phyloP scores from a whole-genome alignment of 2,888 invertebrate species.

The Stenchaetothrips biformis region DNA sequence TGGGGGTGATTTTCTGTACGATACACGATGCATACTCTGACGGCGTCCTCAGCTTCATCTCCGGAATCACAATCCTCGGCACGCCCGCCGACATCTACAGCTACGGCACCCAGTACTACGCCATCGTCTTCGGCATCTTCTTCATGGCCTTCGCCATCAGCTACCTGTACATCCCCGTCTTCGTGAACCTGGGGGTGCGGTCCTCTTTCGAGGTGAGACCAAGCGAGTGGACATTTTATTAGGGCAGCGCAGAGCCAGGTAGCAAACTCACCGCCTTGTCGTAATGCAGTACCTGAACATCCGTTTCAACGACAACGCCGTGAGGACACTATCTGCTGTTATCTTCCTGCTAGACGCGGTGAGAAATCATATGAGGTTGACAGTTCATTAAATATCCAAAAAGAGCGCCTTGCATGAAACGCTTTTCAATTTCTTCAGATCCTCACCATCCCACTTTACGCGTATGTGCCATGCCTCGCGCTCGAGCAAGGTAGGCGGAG shows the following conservation, averaged over 20 bases:
- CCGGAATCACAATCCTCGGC: slow-evolving; percentile 83
- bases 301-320: slow-evolving; percentile 60
- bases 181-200: slow-evolving; percentile 64
- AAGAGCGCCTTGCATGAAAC: not conserved
- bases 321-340: slow-evolving; percentile 67
- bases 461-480: slow-evolving; percentile 74
- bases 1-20: no score
- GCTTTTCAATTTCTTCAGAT: slow-evolving; percentile 52
- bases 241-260: not conserved
- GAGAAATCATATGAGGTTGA: slow-evolving; percentile 42
- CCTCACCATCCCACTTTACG: slow-evolving; percentile 70
- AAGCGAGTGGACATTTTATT: not conserved
- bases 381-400: not conserved
- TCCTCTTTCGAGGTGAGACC: slow-evolving; percentile 73
- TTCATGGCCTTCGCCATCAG: slow-evolving; percentile 63
- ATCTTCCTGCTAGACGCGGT: slow-evolving; percentile 75
- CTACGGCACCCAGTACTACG: slow-evolving; percentile 77
- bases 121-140: slow-evolving; percentile 65
- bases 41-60: slow-evolving; percentile 59
- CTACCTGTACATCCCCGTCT: slow-evolving; percentile 74
- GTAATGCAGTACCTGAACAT: slow-evolving; percentile 64
- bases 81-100: slow-evolving; percentile 84
- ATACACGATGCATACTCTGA: no score
- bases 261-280: not conserved
- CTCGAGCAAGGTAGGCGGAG: slow-evolving; percentile 66